Conservation (phyloP, 2,113 vertebrate genomes). For the Caretta caretta region DNA sequence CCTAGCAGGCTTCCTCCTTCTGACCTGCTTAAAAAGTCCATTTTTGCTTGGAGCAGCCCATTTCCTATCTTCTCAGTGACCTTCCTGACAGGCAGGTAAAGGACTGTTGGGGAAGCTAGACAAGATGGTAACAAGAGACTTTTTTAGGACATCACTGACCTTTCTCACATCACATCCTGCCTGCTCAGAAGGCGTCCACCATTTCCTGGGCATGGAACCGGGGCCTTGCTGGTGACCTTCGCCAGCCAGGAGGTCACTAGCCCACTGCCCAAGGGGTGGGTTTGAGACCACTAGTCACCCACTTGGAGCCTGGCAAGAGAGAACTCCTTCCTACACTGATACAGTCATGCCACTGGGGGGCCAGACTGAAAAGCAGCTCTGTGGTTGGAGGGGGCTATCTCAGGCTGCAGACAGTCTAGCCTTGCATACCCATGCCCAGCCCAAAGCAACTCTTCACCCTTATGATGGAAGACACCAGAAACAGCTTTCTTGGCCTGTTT, state of each 20-base stretch:
- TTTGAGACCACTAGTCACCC: too few species aligned
- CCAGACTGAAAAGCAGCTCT: neutral
- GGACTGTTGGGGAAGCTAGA: neutral
- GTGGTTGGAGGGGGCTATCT: neutral
- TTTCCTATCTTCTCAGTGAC: neutral
- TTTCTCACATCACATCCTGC: neutral
- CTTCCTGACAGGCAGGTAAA: neutral
- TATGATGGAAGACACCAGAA: neutral
- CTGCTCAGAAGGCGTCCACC: neutral
- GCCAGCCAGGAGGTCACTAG: neutral
- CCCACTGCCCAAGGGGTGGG: neutral
- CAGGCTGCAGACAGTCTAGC: neutral
- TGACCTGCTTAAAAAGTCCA: neutral
- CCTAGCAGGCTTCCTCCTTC: too few species aligned
- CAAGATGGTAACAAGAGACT: neutral
- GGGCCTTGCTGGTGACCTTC: neutral
- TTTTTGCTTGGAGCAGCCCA: neutral
- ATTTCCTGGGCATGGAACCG: neutral
- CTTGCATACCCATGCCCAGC: neutral
- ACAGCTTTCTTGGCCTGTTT: neutral
- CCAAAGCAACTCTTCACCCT: neutral
- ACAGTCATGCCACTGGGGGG: too few species aligned
- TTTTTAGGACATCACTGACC: neutral
- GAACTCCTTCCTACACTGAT: neutral
- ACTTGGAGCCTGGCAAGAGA: neutral